Base-by-base conservation (phyloP, 2,888 invertebrate species). In the Stenchaetothrips biformis region DNA sequence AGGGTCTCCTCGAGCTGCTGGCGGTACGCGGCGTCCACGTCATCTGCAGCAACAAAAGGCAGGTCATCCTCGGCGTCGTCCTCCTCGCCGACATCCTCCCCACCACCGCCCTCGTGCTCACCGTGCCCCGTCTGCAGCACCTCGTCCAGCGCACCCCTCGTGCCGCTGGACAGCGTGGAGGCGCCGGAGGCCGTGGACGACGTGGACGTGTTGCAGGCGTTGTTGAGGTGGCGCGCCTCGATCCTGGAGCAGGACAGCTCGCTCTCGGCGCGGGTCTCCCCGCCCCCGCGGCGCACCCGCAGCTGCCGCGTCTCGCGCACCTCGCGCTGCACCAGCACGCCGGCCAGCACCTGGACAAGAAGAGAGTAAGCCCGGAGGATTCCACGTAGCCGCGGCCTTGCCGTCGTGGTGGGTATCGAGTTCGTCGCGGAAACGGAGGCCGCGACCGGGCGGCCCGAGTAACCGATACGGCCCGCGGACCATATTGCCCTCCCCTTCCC, bases 291-390 rank as follows among this genome's bases (percentile, higher is more conserved):
- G 79, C 48, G 78, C 77, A 18, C 79, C 74, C n/a, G 16, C 81
- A 47, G 81, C 48, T 47, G 79, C 74, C 37, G 62, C 79, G 79
- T 79, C 67, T 48, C 79, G 25, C 59, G 53, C 59, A 48, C 79
- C 48, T 79, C 79, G 49, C 59, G 79, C 67, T 74, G 67, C 67
- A 21, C 25, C 67, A 74, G 67, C 67, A 74, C 67, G 25, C 67
- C 67, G 21, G 25, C 67, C 21, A 74, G 67, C 67, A 74, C 67
- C 67, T 74, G 67, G 8, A 21, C n/a, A 21, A 13, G 13, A 9
- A 53, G 53, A 9, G 53, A 1, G 4, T 37, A 4, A 37, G 37
- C 37, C 37, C 4, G 37, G 37, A 37, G 37, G 37, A 1, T 4
- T 37, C 2, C 2, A 37, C 2, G 37, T 37, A 2, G 1, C 37